Evolutionary conservation across 2,797 vertebrate species (phyloP).

Genomic region (Sebastolobus altivelis): DNA sequence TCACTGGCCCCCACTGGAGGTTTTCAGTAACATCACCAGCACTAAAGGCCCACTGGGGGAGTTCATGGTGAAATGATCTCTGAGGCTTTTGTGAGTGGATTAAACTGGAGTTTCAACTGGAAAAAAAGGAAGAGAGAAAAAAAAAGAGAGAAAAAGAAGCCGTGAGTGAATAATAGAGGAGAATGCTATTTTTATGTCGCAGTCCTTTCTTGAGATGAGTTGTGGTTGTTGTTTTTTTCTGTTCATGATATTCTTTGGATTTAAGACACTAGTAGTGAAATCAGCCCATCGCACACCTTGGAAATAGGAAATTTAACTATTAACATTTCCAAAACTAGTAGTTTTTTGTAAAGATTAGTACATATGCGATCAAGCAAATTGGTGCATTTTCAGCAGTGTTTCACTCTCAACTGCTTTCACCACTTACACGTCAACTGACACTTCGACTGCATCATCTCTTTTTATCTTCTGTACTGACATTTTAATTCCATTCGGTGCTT

Average conservation of each 20-base stretch:
- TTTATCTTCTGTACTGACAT: neutral
- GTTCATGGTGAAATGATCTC: conserved; percentile 56
- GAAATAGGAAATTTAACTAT: neutral
- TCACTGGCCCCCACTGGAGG: conserved; percentile 28
- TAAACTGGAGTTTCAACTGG: conserved; percentile 36
- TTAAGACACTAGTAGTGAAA: neutral
- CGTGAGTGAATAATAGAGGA: conserved; percentile 38
- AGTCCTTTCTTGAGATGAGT: conserved; percentile 4
- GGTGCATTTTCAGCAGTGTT: neutral
- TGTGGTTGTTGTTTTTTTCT: conserved; percentile 12
- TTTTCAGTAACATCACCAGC: conserved; percentile 51
- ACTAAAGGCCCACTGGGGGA: conserved; percentile 41
- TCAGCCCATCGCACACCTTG: neutral
- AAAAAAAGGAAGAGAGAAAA: conserved; percentile 3
- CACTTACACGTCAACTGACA: neutral
- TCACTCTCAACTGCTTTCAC: neutral
- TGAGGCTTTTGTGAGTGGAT: conserved; percentile 38
- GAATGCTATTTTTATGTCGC: conserved; percentile 33
- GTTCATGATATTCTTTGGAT: conserved; percentile 15
- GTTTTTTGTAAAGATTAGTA: neutral
- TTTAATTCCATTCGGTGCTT: neutral
- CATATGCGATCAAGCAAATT: neutral
- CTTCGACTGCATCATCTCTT: neutral
- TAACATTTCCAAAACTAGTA: neutral
- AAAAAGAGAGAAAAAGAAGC: neutral